phyloP scores from a whole-genome alignment of 1,140 invertebrate genomes.

The Drosophila repleta region DNA sequence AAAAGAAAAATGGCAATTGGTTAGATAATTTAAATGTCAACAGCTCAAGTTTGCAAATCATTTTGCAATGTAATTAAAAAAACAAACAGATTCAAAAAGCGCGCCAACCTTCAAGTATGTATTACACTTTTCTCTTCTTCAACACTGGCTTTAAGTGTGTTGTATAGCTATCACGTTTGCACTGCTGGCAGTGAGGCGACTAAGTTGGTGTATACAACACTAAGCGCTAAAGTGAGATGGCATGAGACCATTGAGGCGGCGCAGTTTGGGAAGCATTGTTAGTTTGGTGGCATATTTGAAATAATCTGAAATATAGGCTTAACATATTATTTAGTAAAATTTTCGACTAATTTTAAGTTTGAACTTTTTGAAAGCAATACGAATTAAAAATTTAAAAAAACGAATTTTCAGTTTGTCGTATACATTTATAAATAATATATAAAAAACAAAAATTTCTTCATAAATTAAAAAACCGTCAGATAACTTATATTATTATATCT shows the following conservation, averaged over 20 bases:
- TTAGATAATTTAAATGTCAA: constrained; percentile 13
- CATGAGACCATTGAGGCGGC: not conserved
- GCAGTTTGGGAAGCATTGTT: constrained; percentile 40
- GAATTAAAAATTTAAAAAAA: too few relatives aligned
- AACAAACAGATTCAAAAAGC: constrained; percentile 9
- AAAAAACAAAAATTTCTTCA: not conserved
- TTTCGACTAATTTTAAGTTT: not conserved
- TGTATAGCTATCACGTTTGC: constrained; percentile 10
- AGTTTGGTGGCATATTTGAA: constrained; percentile 6
- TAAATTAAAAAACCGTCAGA: not conserved
- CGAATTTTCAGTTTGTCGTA: too few relatives aligned
- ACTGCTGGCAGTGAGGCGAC: not conserved
- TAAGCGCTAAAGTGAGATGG: constrained; percentile 8
- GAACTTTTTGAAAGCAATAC: too few relatives aligned
- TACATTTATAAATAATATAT: too few relatives aligned
- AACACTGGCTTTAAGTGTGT: constrained; percentile 13
- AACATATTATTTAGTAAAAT: not conserved
- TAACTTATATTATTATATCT: constrained; percentile 26
- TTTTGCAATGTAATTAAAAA: constrained; percentile 7
- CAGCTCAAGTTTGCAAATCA: not conserved
- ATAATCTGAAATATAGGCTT: too few relatives aligned
- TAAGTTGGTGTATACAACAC: not conserved
- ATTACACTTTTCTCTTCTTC: not conserved
- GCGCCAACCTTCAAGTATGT: not conserved
- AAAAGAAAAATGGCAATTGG: not conserved